Base-by-base conservation (phyloP, 1,140 invertebrate genomes). In the Melanaphis sacchari region DNA sequence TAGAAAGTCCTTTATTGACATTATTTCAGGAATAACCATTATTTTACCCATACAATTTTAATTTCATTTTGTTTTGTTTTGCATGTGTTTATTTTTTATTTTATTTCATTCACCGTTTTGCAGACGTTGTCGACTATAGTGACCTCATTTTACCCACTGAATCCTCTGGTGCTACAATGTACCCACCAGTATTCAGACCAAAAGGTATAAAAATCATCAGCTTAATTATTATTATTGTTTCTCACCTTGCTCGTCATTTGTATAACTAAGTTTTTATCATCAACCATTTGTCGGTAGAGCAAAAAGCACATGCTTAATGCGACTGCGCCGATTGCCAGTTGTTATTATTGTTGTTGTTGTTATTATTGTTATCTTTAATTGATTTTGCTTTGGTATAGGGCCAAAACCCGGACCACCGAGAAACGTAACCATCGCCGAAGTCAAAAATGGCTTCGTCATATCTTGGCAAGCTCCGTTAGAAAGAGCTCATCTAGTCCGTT, bases 381-480 rank as follows among this genome's bases (percentile, higher is more conserved):
- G 38, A 66, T 46, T 76, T 59, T 41, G 0, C 26, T 31, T 38
- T 40, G 38, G 38, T 24, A n/a, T 76, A 98, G 98, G 98, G 95
- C 98, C 98, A 93, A 97, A 97, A 95, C 98, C 98, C 66, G 97
- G 97, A 94, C 96, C 97, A 54, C 98, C 98, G 18, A 96, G 97
- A 93, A 99, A 99, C 95, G 96, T 99, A 88, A 98, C 98, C 76
- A 97, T 99, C 43, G 97, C 97, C 36, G 98, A 98, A 95, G 96
- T 98, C 91, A 96, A 96, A 94, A 98, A 98, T 95, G 98, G 98
- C 90, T 98, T 98, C 95, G 96, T 98, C 59, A 98, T 99, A 94
- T 97, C 97, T 94, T 99, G 98, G 98, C 96, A 97, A 95, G 96
- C 97, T 93, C 98, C 98, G n/a, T 94, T 97, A 85, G 97, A 98